A percentile compares a stretch with the other conserved stretches of the same genome.
Evolutionary conservation across 2,113 vertebrate species (phyloP).

Genomic region (Pycnonotus jocosus): DNA sequence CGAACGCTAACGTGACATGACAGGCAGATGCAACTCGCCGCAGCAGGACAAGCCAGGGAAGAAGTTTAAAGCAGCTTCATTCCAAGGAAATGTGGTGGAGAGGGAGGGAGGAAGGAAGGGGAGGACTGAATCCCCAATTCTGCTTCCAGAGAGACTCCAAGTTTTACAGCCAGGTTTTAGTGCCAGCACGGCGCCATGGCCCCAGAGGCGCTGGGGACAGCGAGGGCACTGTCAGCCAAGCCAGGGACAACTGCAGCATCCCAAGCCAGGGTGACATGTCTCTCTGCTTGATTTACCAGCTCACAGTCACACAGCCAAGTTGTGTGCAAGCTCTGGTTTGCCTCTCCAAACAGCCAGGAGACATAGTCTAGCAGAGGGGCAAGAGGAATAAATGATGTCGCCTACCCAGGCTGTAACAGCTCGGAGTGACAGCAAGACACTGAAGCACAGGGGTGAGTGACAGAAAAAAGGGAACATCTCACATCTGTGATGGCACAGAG

Average conservation of each 20-base stretch:
- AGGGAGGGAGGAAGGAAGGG: not conserved
- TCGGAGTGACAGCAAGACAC: not conserved
- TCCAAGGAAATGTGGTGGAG: not conserved
- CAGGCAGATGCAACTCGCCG: slow-evolving; percentile 51
- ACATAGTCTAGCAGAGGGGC: not conserved
- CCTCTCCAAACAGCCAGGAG: not conserved
- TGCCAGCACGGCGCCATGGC: accelerated
- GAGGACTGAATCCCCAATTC: not conserved
- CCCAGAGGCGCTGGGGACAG: not conserved
- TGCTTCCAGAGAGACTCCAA: not conserved
- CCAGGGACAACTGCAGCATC: not conserved
- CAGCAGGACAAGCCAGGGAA: slow-evolving; percentile 6
- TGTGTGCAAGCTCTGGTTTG: not conserved
- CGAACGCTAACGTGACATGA: slow-evolving; percentile 50
- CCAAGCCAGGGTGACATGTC: not conserved
- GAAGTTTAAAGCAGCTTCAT: slow-evolving; percentile 29
- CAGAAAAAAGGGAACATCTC: not conserved
- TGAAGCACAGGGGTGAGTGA: not conserved
- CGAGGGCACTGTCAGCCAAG: accelerated
- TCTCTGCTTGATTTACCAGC: not conserved
- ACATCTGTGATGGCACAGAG: accelerated
- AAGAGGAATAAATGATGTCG: not conserved
- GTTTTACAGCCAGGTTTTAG: not conserved
- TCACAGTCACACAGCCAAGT: not conserved
- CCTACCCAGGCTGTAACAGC: not conserved